A percentile compares a stretch with the other conserved stretches of the same genome.
phyloP scores from a whole-genome alignment of 2,888 invertebrate species.

The Cistogaster globosa region DNA sequence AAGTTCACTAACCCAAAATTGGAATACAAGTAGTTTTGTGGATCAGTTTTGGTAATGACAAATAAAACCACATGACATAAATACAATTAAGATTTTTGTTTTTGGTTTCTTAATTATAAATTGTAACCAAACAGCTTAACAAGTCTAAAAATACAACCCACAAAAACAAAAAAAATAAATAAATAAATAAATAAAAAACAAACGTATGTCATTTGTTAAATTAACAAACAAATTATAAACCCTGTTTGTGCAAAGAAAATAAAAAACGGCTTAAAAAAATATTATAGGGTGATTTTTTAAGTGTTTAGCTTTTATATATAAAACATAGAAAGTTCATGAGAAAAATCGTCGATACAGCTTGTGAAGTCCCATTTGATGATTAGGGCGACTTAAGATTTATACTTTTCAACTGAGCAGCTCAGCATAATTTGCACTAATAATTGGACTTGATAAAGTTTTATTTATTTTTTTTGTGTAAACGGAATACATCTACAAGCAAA shows the following conservation, averaged over 20 bases:
- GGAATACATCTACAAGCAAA: too few relatives aligned
- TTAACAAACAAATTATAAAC: not conserved
- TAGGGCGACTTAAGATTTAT: too few relatives aligned
- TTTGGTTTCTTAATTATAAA: constrained; percentile 18
- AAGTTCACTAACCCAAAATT: constrained; percentile 64
- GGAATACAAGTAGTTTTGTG: constrained; percentile 54
- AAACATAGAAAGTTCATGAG: too few relatives aligned
- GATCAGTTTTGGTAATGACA: constrained; percentile 43
- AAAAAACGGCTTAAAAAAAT: not conserved
- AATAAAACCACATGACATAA: constrained; percentile 54
- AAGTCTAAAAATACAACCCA: constrained; percentile 33
- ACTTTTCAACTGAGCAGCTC: too few relatives aligned
- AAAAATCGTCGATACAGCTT: too few relatives aligned
- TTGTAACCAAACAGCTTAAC: constrained; percentile 40
- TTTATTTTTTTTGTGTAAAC: too few relatives aligned
- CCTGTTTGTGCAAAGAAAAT: not conserved
- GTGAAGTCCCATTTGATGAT: too few relatives aligned
- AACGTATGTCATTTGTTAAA: not conserved
- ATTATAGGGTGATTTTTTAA: not conserved
- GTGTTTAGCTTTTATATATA: too few relatives aligned
- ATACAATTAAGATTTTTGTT: constrained; percentile 39
- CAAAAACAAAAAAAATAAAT: constrained; percentile 10
- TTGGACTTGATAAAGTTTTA: too few relatives aligned
- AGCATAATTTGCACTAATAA: too few relatives aligned
- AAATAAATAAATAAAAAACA: not conserved